Conservation (phyloP, 2,797 vertebrate genomes). For the Scolopax bukidnonensis region DNA sequence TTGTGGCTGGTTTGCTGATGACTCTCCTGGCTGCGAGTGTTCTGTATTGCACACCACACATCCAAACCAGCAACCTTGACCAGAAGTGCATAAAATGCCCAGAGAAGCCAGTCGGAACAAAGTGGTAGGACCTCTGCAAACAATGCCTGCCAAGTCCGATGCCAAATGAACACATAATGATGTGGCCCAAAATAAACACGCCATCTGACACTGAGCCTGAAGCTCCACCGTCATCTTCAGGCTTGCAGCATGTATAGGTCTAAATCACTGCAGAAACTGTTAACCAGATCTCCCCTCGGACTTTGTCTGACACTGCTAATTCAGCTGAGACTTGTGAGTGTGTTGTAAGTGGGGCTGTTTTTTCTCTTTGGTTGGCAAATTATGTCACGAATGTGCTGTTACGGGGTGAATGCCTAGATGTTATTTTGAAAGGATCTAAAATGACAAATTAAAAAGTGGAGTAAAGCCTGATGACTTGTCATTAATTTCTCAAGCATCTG, state of each 20-base stretch:
- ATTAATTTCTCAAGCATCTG: neutral
- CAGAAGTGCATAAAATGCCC: neutral
- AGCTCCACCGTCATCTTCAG: neutral
- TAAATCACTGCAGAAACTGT: neutral
- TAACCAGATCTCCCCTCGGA: neutral
- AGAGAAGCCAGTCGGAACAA: neutral
- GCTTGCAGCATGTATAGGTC: neutral
- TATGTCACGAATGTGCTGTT: neutral
- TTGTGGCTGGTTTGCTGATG: neutral
- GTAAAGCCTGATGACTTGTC: neutral
- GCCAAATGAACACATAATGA: neutral
- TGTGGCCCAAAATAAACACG: neutral
- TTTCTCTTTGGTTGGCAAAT: neutral
- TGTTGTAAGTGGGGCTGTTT: neutral
- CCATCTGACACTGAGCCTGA: neutral
- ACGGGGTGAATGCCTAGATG: neutral
- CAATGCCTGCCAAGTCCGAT: neutral
- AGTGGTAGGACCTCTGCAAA: neutral
- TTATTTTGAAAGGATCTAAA: neutral
- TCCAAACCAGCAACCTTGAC: neutral
- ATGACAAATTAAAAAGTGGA: neutral
- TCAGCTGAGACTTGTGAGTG: neutral
- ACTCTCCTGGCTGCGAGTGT: neutral
- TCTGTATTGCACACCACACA: accelerated
- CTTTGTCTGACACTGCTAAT: neutral